Percentiles rank a stretch among this genome's conserved stretches.
These are phyloP conservation scores for Halesus radiatus DNA, from an alignment of 1,140 invertebrate genomes.

Conservation along the genomic window DNA sequence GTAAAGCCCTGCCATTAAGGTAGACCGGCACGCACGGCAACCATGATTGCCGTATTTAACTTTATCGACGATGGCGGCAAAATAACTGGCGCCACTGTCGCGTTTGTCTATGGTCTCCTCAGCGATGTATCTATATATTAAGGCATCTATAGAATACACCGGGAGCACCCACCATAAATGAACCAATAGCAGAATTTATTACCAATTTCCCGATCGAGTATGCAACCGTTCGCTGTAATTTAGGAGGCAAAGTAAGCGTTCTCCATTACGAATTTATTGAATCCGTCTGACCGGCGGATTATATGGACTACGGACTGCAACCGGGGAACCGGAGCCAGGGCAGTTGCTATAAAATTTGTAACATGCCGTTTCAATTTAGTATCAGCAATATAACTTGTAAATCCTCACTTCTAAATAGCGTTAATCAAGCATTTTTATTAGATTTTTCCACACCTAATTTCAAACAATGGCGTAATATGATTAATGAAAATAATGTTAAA, in stretches of 20 bases:
- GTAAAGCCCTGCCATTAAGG: conserved; percentile 5
- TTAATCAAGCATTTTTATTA: too few relatives aligned
- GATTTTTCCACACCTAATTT: too few relatives aligned
- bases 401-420: too few relatives aligned
- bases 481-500: too few relatives aligned
- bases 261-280: conserved; percentile 30
- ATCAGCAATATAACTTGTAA: too few relatives aligned
- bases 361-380: too few relatives aligned
- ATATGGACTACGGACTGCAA: not conserved
- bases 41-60: conserved; percentile 48
- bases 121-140: not conserved
- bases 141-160: too few relatives aligned
- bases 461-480: too few relatives aligned
- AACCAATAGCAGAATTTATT: conserved; percentile 35
- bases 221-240: conserved; percentile 26
- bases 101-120: conserved; percentile 39
- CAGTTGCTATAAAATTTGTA: too few relatives aligned
- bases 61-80: conserved; percentile 48
- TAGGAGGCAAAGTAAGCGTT: conserved; percentile 23
- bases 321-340: not conserved
- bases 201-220: conserved; percentile 36
- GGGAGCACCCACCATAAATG: conserved; percentile 2
- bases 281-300: conserved; percentile 7
- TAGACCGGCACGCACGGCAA: conserved; percentile 38
- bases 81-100: conserved; percentile 39